phyloP scores from a whole-genome alignment of 2,888 invertebrate species.

The Actias luna region DNA sequence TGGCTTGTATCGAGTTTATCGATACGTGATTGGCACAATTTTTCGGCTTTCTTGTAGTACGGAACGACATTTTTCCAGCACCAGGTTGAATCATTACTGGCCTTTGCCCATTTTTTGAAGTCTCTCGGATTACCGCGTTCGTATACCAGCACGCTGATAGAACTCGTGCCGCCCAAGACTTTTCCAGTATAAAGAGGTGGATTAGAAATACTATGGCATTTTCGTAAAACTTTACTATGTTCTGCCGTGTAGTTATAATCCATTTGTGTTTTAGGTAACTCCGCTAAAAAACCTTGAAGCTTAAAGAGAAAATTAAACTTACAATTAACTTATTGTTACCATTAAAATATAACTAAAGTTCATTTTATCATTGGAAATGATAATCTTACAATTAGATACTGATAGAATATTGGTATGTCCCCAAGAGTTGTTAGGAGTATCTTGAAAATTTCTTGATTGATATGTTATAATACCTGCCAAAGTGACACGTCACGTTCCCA shows the following conservation, averaged over 20 bases:
- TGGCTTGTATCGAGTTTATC: constrained; percentile 27
- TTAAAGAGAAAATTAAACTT: neutral
- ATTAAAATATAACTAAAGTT: too few relatives aligned
- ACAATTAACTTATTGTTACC: neutral
- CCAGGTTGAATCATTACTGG: constrained; percentile 38
- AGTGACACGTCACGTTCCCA: too few relatives aligned
- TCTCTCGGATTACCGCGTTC: constrained; percentile 34
- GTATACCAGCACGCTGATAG: constrained; percentile 27
- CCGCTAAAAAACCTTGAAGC: constrained; percentile 31
- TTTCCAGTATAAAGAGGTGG: constrained; percentile 30
- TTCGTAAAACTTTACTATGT: constrained; percentile 19
- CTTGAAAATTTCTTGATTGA: too few relatives aligned
- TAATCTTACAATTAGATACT: too few relatives aligned
- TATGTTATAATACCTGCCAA: too few relatives aligned
- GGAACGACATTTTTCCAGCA: constrained; percentile 39
- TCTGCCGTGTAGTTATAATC: constrained; percentile 33
- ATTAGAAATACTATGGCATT: constrained; percentile 22
- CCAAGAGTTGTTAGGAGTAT: too few relatives aligned
- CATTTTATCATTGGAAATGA: too few relatives aligned
- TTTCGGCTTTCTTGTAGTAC: constrained; percentile 47
- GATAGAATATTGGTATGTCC: too few relatives aligned
- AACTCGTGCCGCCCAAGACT: constrained; percentile 34
- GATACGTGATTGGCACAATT: constrained; percentile 25
- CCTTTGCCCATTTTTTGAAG: constrained; percentile 41
- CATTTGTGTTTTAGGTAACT: constrained; percentile 25